Evolutionary conservation across 92 coral and sea anemone species (phyloP), one percentile per base, ranked within the genome.

Genomic region (Diadumene lineata): DNA sequence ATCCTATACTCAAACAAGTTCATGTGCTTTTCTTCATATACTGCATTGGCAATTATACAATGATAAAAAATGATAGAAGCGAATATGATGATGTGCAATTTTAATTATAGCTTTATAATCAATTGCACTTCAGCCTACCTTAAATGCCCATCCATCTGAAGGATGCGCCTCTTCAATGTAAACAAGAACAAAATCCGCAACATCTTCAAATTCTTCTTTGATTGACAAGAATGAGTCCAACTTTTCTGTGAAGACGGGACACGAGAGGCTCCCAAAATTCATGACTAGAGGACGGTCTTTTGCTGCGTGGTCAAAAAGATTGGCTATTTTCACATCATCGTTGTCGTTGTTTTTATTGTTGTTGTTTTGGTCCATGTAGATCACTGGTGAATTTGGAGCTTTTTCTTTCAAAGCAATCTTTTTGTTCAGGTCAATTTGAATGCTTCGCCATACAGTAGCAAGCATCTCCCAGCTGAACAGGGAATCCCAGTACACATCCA

Each of bases 161-260:
- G 98, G 93, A 72, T 93, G 98, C 13, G 98, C 96, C 57, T 93
- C 98, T 32, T 92, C 96, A 22, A 93, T 87, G 70, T 93, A 93
- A 21, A 93, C 86, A 23, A 90, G 77, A 29, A 82, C 96, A 84
- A 93, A 93, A 67, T 93, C 98, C 56, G 98, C 98, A 55, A 90
- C 34, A 72, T 93, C 93, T 68, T 74, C 33, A 88, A 93, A 93
- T 67, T 93, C 96, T 4, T 64, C 60, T 24, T 55, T 75, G 34
- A 90, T 56, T 18, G 60, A 70, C 13, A 85, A 82, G 32, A 79
- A 86, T 43, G 34, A 81, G 11, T 68, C 51, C 86, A 86, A 43
- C 51, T 72, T 61, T 60, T 72, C 53, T 76, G 81, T 86, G 48
- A 90, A 90, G 15, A 86, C 77, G 0, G 96, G 96, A 38, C 96